Conservation (phyloP, 2,797 vertebrate species). For the Rhinatrema bivittatum region DNA sequence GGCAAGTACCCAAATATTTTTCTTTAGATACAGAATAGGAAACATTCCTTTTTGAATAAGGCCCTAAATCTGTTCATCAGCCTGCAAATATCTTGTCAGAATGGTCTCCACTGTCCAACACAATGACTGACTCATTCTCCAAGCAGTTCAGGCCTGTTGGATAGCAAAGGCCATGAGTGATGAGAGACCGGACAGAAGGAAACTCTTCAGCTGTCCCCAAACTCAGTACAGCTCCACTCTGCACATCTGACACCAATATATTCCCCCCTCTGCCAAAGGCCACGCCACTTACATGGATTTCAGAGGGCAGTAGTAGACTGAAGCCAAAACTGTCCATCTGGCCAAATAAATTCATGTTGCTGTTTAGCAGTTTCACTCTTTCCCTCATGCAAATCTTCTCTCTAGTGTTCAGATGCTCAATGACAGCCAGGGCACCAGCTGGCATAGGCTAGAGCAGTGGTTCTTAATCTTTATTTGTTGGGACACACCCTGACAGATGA, state of each 20-base stretch:
- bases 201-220: conserved; percentile 62
- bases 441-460: too few species aligned
- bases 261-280: conserved; percentile 65
- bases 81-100: conserved; percentile 34
- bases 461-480: too few species aligned
- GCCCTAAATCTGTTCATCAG: too few species aligned
- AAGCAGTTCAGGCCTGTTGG: conserved; percentile 61
- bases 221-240: conserved; percentile 64
- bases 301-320: conserved; percentile 51
- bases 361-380: conserved; percentile 66
- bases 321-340: conserved; percentile 73
- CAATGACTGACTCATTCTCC: conserved; percentile 53
- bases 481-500: too few species aligned
- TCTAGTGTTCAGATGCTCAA: conserved; percentile 56
- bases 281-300: conserved; percentile 54
- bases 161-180: conserved; percentile 61
- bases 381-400: conserved; percentile 21
- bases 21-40: too few species aligned
- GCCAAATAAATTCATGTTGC: conserved; percentile 59
- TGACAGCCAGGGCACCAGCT: conserved; percentile 59
- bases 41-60: too few species aligned
- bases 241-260: conserved; percentile 62
- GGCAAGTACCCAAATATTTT: too few species aligned
- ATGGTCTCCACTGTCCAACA: conserved; percentile 81
- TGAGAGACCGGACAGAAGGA: conserved; percentile 52